Evolutionary conservation across 2,113 vertebrate genomes (phyloP), one percentile per base, ranked within the genome.

Genomic region (Paraplagusia blochii): DNA sequence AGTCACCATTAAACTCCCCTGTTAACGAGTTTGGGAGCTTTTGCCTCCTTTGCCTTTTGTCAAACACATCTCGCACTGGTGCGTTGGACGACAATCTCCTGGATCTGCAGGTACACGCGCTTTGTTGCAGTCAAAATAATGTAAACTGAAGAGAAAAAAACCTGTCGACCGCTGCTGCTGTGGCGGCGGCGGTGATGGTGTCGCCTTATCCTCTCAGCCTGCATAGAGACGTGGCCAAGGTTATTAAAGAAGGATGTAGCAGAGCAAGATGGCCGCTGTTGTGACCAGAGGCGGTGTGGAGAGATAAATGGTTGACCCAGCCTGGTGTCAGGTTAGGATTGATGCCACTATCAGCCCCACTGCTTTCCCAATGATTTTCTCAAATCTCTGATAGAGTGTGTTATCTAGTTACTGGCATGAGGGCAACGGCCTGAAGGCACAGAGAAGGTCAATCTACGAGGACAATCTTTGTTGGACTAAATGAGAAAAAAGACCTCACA

Each of bases 341-440:
- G 96, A 99, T 99, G 95, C 94, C 92, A 94, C 96, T 94, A 96
- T 96, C 94, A 97, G 94, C 91, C 91, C 92, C 89, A 89, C 90
- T 93, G 94, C 94, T 93, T 95, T 93, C 92, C 92, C 95, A 97
- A 94, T 95, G 95, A 97, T 97, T 94, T 96, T 94, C 92, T 93
- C 87, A 94, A 95, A 95, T 94, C 94, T 95, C 94, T 98, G 96
- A 98, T 98, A 95, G 95, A 98, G 95, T 98, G 91, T 95, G 94
- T 97, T 99, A 98, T 99, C 96, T 98, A 95, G 93, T 98, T 97
- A 96, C 94, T 95, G 93, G 94, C 94, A 94, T 4, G 89, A 96
- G 95, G 96, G 94, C 93, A 95, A 92, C 90, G 88, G 93, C 93
- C 94, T 71, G 83, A 81, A 91, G 94, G 93, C 93, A 84, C 79